Conservation (phyloP, 2,113 vertebrate genomes). For the Poicephalus meyeri region DNA sequence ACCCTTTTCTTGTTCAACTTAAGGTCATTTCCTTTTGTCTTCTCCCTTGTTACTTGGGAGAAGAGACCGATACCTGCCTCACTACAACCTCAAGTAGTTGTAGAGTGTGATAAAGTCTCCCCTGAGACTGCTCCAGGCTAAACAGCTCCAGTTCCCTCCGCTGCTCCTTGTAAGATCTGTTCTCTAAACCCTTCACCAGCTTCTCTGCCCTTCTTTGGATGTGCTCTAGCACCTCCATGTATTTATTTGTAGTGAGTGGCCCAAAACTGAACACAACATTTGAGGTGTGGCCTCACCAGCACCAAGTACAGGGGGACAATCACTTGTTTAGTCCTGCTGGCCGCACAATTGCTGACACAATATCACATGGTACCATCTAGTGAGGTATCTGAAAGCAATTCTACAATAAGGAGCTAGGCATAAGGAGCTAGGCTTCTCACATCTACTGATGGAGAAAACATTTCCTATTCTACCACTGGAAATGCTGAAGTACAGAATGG, state of each 20-base stretch:
- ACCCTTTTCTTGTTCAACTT: background rate
- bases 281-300: background rate
- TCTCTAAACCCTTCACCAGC: background rate
- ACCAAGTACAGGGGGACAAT: fast-evolving
- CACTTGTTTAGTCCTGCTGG: background rate
- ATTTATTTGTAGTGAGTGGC: background rate
- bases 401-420: background rate
- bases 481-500: background rate
- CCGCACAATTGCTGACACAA: background rate
- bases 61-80: background rate
- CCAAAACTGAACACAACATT: background rate
- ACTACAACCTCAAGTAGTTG: background rate
- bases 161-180: background rate
- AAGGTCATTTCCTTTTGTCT: background rate
- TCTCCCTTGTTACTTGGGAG: background rate
- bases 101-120: fast-evolving
- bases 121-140: background rate
- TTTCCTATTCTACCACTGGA: background rate
- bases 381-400: background rate
- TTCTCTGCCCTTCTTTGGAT: fast-evolving
- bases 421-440: background rate
- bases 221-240: fast-evolving
- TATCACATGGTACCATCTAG: background rate
- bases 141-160: background rate
- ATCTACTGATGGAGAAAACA: background rate